A percentile compares a stretch with the other conserved stretches of the same genome.
Evolutionary conservation across 1,140 invertebrate species (phyloP).

Genomic region (Drosophila azteca): DNA sequence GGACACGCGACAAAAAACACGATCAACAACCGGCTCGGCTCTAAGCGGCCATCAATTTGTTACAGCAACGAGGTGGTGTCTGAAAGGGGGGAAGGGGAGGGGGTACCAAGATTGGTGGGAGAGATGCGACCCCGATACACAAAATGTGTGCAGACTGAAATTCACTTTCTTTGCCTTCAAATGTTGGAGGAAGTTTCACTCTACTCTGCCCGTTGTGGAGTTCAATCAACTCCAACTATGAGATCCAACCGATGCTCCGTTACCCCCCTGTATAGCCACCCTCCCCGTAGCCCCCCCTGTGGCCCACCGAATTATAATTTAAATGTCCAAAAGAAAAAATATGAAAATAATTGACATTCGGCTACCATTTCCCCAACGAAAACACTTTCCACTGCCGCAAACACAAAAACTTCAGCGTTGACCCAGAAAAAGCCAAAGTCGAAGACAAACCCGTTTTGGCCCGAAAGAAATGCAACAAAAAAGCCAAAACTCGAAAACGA

Average conservation of each 20-base stretch:
- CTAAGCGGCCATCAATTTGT: constrained; percentile 62
- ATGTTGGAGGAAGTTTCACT: constrained; percentile 43
- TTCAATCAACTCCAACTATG: constrained; percentile 59
- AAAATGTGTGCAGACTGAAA: constrained; percentile 55
- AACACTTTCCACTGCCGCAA: constrained; percentile 64
- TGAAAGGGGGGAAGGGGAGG: neutral
- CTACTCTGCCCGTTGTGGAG: constrained; percentile 43
- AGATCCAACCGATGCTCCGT: neutral
- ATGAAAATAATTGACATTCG: constrained; percentile 67
- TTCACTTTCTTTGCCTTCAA: constrained; percentile 75
- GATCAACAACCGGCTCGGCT: constrained; percentile 17
- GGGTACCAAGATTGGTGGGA: neutral
- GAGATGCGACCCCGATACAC: constrained; percentile 43
- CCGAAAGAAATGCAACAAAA: constrained; percentile 68
- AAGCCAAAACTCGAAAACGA: constrained; percentile 57
- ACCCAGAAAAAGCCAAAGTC: constrained; percentile 63
- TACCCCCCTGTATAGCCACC: neutral
- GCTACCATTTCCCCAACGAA: constrained; percentile 48
- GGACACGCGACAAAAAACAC: constrained; percentile 1
- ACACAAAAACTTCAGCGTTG: constrained; percentile 52
- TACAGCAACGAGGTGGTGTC: constrained; percentile 34
- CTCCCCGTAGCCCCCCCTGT: neutral
- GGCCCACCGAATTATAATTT: constrained; percentile 52
- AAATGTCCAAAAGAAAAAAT: constrained; percentile 62
- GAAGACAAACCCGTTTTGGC: constrained; percentile 48